These are phyloP conservation scores for Helicoverpa assulta DNA, from an alignment of 2,888 invertebrate species.

Conservation along the genomic window DNA sequence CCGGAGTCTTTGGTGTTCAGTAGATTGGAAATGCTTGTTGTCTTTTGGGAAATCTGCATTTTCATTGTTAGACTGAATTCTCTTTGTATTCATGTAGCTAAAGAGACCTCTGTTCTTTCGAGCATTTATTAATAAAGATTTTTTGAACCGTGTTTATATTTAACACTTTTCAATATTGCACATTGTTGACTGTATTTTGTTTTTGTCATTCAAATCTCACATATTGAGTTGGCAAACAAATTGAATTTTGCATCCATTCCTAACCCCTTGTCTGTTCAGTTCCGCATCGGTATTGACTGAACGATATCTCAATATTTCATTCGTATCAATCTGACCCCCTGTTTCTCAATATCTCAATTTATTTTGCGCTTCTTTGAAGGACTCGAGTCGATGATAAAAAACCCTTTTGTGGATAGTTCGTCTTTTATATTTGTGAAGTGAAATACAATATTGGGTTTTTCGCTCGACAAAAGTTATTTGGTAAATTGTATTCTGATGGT, in stretches of 20 bases:
- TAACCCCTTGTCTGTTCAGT: conserved; percentile 28
- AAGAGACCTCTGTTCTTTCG: no score
- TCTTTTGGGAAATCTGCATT: neutral
- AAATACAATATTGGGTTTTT: conserved; percentile 48
- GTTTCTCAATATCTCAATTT: conserved; percentile 63
- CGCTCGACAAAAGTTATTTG: conserved; percentile 16
- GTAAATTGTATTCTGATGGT: conserved; percentile 28
- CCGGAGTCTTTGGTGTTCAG: conserved; percentile 11
- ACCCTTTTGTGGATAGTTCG: conserved; percentile 54
- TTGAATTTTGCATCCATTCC: conserved; percentile 15
- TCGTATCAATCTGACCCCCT: conserved; percentile 59
- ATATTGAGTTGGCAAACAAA: conserved; percentile 2
- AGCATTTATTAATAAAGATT: no score
- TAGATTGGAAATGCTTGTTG: neutral
- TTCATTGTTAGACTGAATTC: neutral
- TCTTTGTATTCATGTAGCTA: no score
- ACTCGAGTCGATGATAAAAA: conserved; percentile 47
- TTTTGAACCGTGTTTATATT: no score
- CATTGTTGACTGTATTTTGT: neutral
- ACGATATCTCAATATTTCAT: conserved; percentile 58
- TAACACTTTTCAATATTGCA: neutral
- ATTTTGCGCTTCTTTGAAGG: conserved; percentile 49
- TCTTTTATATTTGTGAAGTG: conserved; percentile 55
- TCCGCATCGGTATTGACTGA: conserved; percentile 26
- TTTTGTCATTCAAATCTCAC: neutral